Percentiles rank a stretch among this genome's conserved stretches.
Evolutionary conservation across 2,113 vertebrate species (phyloP).

Genomic region (Agapornis roseicollis): DNA sequence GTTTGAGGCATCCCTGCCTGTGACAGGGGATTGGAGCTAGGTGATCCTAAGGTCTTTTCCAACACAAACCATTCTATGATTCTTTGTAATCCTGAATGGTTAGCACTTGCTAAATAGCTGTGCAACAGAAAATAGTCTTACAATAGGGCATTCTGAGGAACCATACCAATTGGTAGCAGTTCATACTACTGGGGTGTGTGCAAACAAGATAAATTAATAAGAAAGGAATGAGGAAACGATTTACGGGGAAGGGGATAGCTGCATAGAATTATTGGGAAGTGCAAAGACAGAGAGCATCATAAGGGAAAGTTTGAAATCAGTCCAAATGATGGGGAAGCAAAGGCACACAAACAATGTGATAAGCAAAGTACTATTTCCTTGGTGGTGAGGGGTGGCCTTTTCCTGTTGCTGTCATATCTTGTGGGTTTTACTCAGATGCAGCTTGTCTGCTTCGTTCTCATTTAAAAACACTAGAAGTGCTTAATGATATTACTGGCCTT

Average conservation of each 20-base stretch:
- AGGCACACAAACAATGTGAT: background rate
- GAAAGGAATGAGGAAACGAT: background rate
- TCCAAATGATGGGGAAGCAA: background rate
- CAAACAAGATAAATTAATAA: background rate
- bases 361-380: background rate
- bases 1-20: background rate
- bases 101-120: background rate
- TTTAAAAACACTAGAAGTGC: background rate
- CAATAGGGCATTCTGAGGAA: background rate
- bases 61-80: background rate
- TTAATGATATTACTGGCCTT: slow-evolving; percentile 61
- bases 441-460: background rate
- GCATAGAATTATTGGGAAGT: background rate
- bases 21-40: background rate
- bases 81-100: background rate
- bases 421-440: background rate
- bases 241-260: background rate
- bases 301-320: background rate
- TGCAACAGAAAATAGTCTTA: background rate
- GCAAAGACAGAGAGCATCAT: accelerated
- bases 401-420: background rate
- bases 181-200: accelerated
- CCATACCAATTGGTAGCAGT: background rate
- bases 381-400: background rate
- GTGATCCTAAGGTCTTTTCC: background rate